phyloP scores from a whole-genome alignment of 2,888 invertebrate genomes.

The Amorpha juglandis region DNA sequence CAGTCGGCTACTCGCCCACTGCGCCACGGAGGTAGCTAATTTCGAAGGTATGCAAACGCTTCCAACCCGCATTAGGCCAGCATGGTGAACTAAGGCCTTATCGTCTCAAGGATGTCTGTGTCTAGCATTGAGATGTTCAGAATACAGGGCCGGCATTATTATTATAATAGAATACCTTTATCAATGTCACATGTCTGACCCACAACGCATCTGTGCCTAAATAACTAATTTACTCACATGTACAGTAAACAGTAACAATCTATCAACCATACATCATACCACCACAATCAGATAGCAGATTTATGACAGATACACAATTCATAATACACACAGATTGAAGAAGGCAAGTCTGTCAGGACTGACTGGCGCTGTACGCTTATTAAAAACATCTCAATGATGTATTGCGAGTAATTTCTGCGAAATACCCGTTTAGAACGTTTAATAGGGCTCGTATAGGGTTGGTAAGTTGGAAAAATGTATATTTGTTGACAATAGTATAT shows the following conservation, averaged over 20 bases:
- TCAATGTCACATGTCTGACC: no score
- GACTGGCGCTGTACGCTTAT: slow-evolving; percentile 60
- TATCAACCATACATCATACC: background rate
- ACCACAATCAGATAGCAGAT: background rate
- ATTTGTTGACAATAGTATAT: background rate
- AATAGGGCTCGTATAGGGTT: slow-evolving; percentile 15
- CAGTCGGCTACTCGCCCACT: no score
- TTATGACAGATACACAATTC: background rate
- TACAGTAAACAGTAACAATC: background rate
- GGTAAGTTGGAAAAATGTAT: background rate
- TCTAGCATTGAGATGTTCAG: no score
- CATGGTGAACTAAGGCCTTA: no score
- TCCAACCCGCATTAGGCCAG: no score
- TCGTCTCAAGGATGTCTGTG: no score
- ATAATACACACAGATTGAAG: slow-evolving; percentile 25
- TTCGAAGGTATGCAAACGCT: no score
- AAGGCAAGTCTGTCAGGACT: slow-evolving; percentile 46
- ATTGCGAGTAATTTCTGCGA: slow-evolving; percentile 72
- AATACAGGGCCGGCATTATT: no score
- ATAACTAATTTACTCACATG: background rate
- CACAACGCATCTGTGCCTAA: background rate
- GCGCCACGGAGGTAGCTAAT: no score
- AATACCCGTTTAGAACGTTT: slow-evolving; percentile 28
- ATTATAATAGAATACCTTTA: no score
- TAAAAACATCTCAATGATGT: slow-evolving; percentile 79